Base-by-base conservation (phyloP, 2,797 vertebrate species). In the Sebastes reedi region DNA sequence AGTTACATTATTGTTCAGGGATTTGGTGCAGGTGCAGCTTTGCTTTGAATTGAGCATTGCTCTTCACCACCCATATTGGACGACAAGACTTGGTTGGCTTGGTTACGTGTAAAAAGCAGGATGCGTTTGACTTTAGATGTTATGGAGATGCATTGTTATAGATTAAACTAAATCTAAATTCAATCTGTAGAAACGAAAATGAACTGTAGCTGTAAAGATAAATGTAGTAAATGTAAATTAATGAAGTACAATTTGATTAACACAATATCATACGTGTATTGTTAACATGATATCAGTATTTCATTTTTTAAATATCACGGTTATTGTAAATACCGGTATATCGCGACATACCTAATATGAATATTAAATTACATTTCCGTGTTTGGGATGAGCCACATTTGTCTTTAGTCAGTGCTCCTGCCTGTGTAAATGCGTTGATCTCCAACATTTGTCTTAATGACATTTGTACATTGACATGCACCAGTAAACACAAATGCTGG, bases 261-360 rank as follows among this genome's bases (percentile, higher is more conserved):
- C 46, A 50, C 46, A 50, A 50, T 50, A 50, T 50, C 46, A 50
- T 8, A 50, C 2, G 8, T 50, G 18, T 50, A 50, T 20, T 50
- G 18, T 20, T 50, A 50, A 50, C 46, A 50, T 50, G 46, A 50
- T 50, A 50, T 50, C 46, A 50, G 46, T 50, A 50, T 50, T 50
- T 50, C 0, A 20, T 50, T 50, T 50, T 46, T 46, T 20, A 7
- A 42, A 50, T 50, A 50, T 50, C 46, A 46, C 42, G 16, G 42
- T 46, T 46, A 52, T 20, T 52, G 20, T 20, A 20, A 52, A 20
- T 52, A 10, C 20, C 20, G 20, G 20, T 52, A 52, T 52, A 52
- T 52, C 0, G 20, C 50, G 2, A 9, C 50, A 52, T 0, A 9
- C 6, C 16, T 18, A 46, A 52, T 52, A 52, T 0, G 18, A 29